Percentiles rank a stretch among this genome's conserved stretches.
Conservation (phyloP, 1,140 invertebrate species). For the Drosophila nasuta region DNA sequence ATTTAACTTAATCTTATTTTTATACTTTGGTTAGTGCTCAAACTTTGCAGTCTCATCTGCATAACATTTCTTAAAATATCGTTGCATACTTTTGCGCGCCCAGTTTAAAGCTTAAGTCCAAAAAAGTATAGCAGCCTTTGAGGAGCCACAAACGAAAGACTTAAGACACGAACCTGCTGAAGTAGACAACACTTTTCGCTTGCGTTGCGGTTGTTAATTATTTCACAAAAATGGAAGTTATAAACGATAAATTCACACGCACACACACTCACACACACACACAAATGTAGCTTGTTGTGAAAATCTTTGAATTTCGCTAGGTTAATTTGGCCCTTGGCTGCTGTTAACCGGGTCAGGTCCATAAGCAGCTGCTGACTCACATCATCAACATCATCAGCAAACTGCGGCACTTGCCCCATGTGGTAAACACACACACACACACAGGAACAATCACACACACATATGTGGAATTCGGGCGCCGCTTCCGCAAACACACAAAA, state of each 20-base stretch:
- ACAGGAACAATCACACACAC: neutral
- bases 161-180: constrained; percentile 57
- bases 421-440: constrained; percentile 7
- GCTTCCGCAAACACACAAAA: constrained; percentile 52
- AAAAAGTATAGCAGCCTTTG: constrained; percentile 46
- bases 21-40: too few species aligned
- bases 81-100: neutral
- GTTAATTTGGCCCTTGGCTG: constrained; percentile 10
- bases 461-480: constrained; percentile 35
- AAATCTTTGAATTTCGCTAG: constrained; percentile 22
- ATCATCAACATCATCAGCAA: neutral
- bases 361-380: constrained; percentile 17
- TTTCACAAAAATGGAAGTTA: constrained; percentile 3
- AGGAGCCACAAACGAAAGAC: constrained; percentile 51
- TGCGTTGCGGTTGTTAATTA: neutral
- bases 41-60: too few species aligned
- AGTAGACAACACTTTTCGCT: constrained; percentile 16
- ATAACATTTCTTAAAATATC: neutral
- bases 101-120: neutral
- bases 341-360: constrained; percentile 28
- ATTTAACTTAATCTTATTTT: too few species aligned
- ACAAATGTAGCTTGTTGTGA: neutral
- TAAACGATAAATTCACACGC: neutral
- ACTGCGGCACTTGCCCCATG: constrained; percentile 22
- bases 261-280: neutral